Evolutionary conservation across 2,797 vertebrate genomes (phyloP).

Genomic region (Streptopelia turtur): DNA sequence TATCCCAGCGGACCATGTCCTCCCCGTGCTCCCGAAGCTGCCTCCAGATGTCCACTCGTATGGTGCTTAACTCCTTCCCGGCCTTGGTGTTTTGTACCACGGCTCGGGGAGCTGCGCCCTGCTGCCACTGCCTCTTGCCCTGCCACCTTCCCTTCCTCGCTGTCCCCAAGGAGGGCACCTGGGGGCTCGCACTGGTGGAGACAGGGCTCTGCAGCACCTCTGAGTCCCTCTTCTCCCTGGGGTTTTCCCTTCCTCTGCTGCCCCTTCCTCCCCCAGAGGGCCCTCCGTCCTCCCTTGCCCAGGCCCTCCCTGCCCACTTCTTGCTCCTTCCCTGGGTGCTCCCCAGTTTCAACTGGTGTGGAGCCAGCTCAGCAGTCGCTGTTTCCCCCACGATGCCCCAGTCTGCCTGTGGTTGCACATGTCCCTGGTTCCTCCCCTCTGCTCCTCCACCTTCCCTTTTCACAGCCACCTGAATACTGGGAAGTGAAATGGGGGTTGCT

Average conservation of each 20-base stretch:
- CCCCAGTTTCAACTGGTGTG: not conserved
- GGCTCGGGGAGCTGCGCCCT: accelerated
- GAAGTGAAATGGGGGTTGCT: accelerated
- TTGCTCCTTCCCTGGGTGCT: not conserved
- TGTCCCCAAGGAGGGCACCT: not conserved
- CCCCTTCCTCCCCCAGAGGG: not conserved
- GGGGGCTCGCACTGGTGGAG: accelerated
- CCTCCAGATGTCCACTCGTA: constrained; percentile 50
- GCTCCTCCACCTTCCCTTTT: not conserved
- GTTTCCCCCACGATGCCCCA: accelerated
- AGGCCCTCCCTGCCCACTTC: not conserved
- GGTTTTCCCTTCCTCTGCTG: not conserved
- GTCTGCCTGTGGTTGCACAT: not conserved
- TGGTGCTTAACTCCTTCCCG: not conserved
- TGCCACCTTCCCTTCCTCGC: not conserved
- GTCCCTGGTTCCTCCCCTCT: not conserved
- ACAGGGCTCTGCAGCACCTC: not conserved
- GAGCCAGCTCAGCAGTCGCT: accelerated
- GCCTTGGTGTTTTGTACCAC: not conserved
- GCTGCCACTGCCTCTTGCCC: constrained; percentile 11
- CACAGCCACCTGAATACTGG: not conserved
- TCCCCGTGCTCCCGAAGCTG: constrained; percentile 39
- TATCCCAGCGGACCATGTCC: constrained; percentile 53
- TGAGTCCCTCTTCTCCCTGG: not conserved
- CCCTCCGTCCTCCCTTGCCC: not conserved